Conservation (phyloP, 2,888 invertebrate species). For the Tachina fera region DNA sequence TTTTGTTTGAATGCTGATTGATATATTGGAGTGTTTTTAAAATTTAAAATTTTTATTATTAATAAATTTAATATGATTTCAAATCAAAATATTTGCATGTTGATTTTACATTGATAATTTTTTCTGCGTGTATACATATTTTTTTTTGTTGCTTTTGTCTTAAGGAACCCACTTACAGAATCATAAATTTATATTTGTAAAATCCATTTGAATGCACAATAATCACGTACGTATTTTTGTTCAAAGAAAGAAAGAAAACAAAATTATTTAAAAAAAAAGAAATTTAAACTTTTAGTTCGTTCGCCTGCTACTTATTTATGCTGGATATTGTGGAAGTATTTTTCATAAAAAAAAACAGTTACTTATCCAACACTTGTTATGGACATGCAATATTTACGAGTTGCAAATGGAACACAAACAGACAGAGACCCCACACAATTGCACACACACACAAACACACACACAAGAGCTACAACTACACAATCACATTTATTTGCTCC, state of each 20-base stretch:
- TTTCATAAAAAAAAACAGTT: conserved; percentile 60
- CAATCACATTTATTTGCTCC: conserved; percentile 31
- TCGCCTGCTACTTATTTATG: conserved; percentile 58
- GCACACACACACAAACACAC: neutral
- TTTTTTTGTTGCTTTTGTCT: conserved; percentile 39
- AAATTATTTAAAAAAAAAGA: neutral
- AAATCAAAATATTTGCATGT: too few relatives aligned
- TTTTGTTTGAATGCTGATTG: too few relatives aligned
- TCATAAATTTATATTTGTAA: conserved; percentile 70
- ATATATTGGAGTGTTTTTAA: too few relatives aligned
- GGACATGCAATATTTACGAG: conserved; percentile 67
- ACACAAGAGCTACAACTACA: neutral
- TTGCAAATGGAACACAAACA: conserved; percentile 47
- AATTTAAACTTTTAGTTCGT: conserved; percentile 33
- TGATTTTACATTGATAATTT: too few relatives aligned
- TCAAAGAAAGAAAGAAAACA: neutral
- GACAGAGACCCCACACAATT: neutral
- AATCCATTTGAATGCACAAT: conserved; percentile 70
- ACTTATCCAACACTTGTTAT: conserved; percentile 71
- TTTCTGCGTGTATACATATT: neutral
- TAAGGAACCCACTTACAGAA: conserved; percentile 62
- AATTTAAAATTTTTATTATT: too few relatives aligned
- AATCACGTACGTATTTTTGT: conserved; percentile 67
- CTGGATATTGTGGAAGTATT: conserved; percentile 51
- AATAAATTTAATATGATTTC: too few relatives aligned